These are phyloP conservation scores for Heliothis subflexa DNA, from an alignment of 1,140 invertebrate genomes.

Conservation along the genomic window DNA sequence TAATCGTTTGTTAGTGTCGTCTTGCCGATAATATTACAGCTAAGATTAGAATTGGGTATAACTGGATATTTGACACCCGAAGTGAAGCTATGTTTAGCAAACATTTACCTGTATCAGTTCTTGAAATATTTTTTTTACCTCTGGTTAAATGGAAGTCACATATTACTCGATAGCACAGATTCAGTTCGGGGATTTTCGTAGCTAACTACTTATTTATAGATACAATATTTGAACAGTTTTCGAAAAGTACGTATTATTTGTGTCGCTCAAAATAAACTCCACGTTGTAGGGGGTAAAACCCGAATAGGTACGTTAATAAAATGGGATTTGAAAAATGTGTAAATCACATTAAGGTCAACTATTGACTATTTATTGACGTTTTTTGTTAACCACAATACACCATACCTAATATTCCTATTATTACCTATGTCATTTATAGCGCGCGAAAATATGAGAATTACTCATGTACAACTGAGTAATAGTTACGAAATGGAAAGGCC, in stretches of 20 bases:
- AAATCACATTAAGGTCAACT: neutral
- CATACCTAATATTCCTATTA: too few species aligned
- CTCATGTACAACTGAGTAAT: neutral
- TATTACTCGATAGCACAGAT: too few species aligned
- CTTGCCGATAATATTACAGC: neutral
- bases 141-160: too few species aligned
- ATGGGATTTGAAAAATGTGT: neutral
- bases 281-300: too few species aligned
- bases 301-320: too few species aligned
- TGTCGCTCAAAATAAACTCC: too few species aligned
- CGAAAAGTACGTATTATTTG: too few species aligned
- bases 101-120: neutral
- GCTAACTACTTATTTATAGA: too few species aligned
- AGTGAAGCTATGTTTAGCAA: too few species aligned
- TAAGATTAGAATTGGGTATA: neutral
- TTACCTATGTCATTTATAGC: neutral
- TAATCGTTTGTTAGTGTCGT: slow-evolving; percentile 30
- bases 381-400: neutral
- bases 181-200: too few species aligned
- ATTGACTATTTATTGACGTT: neutral
- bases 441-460: neutral
- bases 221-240: too few species aligned
- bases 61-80: neutral
- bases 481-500: neutral
- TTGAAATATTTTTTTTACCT: neutral